Conservation (phyloP, 1,140 invertebrate genomes). For the Bursaphelenchus mucronatus region DNA sequence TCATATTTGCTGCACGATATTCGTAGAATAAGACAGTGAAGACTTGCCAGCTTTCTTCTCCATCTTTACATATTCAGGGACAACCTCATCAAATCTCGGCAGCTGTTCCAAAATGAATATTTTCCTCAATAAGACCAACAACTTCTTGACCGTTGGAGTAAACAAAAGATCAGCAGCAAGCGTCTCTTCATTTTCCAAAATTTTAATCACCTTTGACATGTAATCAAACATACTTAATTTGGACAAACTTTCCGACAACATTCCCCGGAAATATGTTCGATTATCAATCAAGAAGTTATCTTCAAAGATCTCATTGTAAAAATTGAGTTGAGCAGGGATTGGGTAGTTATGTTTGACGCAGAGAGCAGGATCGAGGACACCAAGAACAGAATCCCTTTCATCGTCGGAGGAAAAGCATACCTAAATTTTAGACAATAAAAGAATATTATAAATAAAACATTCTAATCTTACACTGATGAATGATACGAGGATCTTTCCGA, state of each 20-base stretch:
- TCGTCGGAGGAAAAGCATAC: conserved; percentile 18
- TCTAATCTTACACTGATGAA: conserved; percentile 13
- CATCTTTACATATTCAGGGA: conserved; percentile 6
- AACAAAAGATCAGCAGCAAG: not conserved
- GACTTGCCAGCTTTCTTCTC: conserved; percentile 10
- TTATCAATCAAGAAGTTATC: conserved; percentile 3
- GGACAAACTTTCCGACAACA: conserved; percentile 2
- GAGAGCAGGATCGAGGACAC: no score
- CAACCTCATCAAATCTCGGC: conserved; percentile 2
- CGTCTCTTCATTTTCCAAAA: conserved; percentile 9
- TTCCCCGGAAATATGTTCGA: not conserved
- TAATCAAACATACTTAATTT: conserved; percentile 5
- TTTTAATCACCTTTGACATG: conserved; percentile 9
- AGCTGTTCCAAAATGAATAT: conserved; percentile 10
- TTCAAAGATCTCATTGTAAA: conserved; percentile 20
- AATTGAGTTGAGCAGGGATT: not conserved
- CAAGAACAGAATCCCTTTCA: not conserved
- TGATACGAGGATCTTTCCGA: not conserved
- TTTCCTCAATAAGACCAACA: not conserved
- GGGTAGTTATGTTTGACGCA: no score
- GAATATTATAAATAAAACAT: not conserved
- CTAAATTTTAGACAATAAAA: not conserved
- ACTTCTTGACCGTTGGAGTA: conserved; percentile 9
- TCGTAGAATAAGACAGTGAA: not conserved
- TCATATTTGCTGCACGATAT: not conserved